Conservation (phyloP, 1,140 invertebrate genomes). For the Achatina immaculata region DNA sequence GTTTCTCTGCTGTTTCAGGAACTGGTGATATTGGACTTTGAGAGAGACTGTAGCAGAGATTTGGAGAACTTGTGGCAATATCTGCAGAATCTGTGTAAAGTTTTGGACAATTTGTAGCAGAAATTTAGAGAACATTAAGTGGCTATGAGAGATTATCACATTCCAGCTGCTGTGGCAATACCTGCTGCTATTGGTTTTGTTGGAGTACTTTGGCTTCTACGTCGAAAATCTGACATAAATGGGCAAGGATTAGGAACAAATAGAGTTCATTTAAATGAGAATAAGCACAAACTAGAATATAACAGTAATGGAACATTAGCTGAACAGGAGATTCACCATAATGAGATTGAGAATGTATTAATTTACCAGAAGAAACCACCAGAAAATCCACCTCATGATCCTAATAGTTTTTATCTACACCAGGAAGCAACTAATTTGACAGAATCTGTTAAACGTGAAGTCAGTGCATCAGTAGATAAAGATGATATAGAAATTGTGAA, state of each 20-base stretch:
- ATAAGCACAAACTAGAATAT: not conserved
- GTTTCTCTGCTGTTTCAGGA: too few relatives aligned
- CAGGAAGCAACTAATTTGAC: too few relatives aligned
- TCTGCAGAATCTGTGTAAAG: too few relatives aligned
- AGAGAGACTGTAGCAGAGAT: too few relatives aligned
- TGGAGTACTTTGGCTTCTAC: slow-evolving; percentile 30
- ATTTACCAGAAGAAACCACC: slow-evolving; percentile 26
- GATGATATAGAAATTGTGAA: too few relatives aligned
- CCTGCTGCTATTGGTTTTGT: slow-evolving; percentile 22
- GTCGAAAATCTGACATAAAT: not conserved
- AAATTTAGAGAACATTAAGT: too few relatives aligned
- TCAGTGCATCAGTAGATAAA: too few relatives aligned
- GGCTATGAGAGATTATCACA: slow-evolving; percentile 15
- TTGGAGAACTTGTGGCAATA: too few relatives aligned
- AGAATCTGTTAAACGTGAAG: too few relatives aligned
- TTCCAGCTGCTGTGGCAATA: slow-evolving; percentile 4
- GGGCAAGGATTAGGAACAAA: not conserved
- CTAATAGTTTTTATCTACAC: not conserved
- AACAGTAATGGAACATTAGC: not conserved
- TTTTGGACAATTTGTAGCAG: too few relatives aligned
- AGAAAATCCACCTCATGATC: slow-evolving; percentile 7
- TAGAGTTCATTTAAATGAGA: not conserved
- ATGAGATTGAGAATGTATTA: slow-evolving; percentile 12
- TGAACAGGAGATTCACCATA: not conserved
- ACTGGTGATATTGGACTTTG: too few relatives aligned